phyloP scores from a whole-genome alignment of 2,797 vertebrate genomes.

The Pteronotus mesoamericanus region DNA sequence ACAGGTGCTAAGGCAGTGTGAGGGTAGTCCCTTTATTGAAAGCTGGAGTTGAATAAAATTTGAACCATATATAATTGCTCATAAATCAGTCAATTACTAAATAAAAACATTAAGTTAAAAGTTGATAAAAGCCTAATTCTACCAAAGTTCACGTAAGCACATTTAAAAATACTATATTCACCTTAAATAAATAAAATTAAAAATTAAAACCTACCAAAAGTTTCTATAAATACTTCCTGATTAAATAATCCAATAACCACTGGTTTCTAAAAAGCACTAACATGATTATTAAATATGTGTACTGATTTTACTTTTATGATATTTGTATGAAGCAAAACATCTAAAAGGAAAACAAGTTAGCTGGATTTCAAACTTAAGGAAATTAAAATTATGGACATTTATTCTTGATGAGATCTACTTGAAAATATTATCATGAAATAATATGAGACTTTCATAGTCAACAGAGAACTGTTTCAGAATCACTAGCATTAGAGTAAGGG shows the following conservation, averaged over 20 bases:
- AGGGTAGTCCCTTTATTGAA: slow-evolving; percentile 80
- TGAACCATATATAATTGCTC: slow-evolving; percentile 78
- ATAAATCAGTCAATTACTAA: slow-evolving; percentile 80
- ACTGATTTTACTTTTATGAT: slow-evolving; percentile 1
- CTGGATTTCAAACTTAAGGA: slow-evolving; percentile 49
- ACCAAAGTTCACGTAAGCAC: slow-evolving; percentile 64
- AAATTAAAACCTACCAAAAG: slow-evolving; percentile 55
- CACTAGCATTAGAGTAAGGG: not conserved
- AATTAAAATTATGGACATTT: slow-evolving; percentile 26
- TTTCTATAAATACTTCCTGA: slow-evolving; percentile 56
- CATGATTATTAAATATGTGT: slow-evolving; percentile 20
- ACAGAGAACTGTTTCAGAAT: slow-evolving; percentile 41
- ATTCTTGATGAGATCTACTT: slow-evolving; percentile 47
- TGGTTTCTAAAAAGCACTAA: slow-evolving; percentile 46
- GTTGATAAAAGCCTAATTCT: slow-evolving; percentile 67
- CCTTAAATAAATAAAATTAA: slow-evolving; percentile 55
- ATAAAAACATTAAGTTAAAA: slow-evolving; percentile 78
- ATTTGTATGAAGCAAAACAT: slow-evolving; percentile 40
- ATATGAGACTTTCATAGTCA: slow-evolving; percentile 3
- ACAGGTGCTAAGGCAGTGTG: slow-evolving; percentile 84
- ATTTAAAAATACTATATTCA: slow-evolving; percentile 70
- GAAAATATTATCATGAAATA: slow-evolving; percentile 21
- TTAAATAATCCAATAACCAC: slow-evolving; percentile 64
- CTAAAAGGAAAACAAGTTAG: slow-evolving; percentile 54
- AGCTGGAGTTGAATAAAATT: slow-evolving; percentile 81